Conservation (phyloP, 2,888 invertebrate genomes). For the Isoperla grammatica region DNA sequence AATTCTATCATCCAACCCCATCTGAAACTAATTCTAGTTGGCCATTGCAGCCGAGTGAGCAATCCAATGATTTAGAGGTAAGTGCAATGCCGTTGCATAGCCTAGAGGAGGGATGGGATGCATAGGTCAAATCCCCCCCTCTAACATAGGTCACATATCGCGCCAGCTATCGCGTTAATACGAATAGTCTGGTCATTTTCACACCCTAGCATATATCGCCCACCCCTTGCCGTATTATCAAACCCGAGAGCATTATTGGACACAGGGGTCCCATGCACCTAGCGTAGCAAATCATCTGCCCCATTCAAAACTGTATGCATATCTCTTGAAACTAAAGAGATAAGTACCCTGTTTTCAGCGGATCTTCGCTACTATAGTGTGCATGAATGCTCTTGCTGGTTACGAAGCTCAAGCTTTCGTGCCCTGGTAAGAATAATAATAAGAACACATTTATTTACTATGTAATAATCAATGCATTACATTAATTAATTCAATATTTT, state of each 20-base stretch:
- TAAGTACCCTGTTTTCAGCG: neutral
- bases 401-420: no score
- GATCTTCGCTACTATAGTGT: no score
- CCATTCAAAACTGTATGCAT: conserved; percentile 1
- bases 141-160: conserved; percentile 14
- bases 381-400: no score
- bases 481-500: no score
- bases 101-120: neutral
- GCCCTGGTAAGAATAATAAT: no score
- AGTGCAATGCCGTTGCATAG: conserved; percentile 9
- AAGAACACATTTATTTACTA: no score
- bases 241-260: neutral
- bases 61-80: conserved; percentile 1
- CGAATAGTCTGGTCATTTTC: conserved; percentile 17
- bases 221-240: conserved; percentile 13
- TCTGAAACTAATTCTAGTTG: no score
- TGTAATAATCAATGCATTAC: no score
- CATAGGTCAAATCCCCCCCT: conserved; percentile 13
- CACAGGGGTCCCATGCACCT: conserved; percentile 7
- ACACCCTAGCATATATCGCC: neutral
- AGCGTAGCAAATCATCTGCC: conserved; percentile 9
- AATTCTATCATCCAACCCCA: no score
- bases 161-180: conserved; percentile 14
- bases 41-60: no score
- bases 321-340: conserved; percentile 1